These are phyloP conservation scores for Drosophila takahashii DNA, from an alignment of 1,140 invertebrate genomes.

Conservation along the genomic window DNA sequence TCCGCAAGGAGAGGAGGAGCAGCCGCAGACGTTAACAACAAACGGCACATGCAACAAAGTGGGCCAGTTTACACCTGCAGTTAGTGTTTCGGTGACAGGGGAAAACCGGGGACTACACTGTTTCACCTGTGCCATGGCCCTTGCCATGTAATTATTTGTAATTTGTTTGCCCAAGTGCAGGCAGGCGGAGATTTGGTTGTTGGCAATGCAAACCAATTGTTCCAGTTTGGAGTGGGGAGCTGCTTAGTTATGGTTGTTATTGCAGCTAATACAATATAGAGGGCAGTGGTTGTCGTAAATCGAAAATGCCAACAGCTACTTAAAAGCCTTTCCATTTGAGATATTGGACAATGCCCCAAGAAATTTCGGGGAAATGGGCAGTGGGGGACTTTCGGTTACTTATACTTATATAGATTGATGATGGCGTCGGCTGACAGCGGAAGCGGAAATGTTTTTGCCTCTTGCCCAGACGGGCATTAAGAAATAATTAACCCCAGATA, in stretches of 20 bases:
- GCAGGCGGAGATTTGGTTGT: slow-evolving; percentile 42
- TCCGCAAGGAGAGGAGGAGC: no score
- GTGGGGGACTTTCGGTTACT: slow-evolving; percentile 2
- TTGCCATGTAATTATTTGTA: slow-evolving; percentile 73
- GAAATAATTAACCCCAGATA: slow-evolving; percentile 72
- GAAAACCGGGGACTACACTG: slow-evolving; percentile 4
- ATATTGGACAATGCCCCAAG: slow-evolving; percentile 24
- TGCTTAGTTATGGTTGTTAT: slow-evolving; percentile 64
- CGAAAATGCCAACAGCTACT: slow-evolving; percentile 61
- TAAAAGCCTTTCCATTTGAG: slow-evolving; percentile 50
- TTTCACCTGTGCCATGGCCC: slow-evolving; percentile 52
- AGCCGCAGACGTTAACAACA: slow-evolving; percentile 34
- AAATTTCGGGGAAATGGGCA: not conserved
- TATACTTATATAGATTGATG: slow-evolving; percentile 70
- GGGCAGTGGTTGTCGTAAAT: slow-evolving; percentile 48
- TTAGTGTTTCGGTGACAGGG: slow-evolving; percentile 23
- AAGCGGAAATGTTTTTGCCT: slow-evolving; percentile 66
- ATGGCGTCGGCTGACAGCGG: slow-evolving; percentile 60
- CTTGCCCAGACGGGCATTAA: slow-evolving; percentile 51
- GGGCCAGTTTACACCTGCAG: slow-evolving; percentile 70
- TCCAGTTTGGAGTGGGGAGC: slow-evolving; percentile 45
- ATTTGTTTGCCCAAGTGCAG: slow-evolving; percentile 76
- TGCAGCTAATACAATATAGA: slow-evolving; percentile 53
- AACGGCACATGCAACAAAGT: slow-evolving; percentile 66
- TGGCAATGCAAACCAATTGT: slow-evolving; percentile 44